Evolutionary conservation across 2,797 vertebrate species (phyloP), one percentile per base, ranked within the genome.

Genomic region (Podargus strigoides): DNA sequence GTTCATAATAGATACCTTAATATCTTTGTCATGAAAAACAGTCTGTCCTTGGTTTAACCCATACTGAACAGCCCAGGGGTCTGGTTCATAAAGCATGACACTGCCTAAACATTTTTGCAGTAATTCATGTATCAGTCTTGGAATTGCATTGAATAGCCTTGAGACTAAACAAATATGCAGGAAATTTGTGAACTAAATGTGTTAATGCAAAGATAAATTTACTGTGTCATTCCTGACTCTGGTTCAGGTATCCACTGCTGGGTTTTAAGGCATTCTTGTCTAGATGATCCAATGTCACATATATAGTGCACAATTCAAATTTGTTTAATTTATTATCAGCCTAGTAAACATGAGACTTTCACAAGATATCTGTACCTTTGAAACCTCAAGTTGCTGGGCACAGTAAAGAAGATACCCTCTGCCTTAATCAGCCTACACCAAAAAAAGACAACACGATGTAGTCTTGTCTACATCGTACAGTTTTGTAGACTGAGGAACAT

Each of bases 1-100:
- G 93, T 97, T 97, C 97, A 97, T 97, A 97, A 98, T 90, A 90
- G 94, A 97, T 97, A 97, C 93, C 86, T 97, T 97, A 96, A 97
- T 96, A 96, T 89, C 96, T 97, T 95, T 96, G 91, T 92, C 88
- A 92, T 97, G 97, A 96, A 97, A 97, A 98, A 96, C 70, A 95
- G 62, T 80, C 94, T 96, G 96, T 97, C 97, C 96, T 97, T 97
- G 96, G 89, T 97, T 94, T 97, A 97, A 97, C 96, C 97, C 97
- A 94, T 92, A 91, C 77, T 74, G 79, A 90, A 91, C 70, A 96
- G 72, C 77, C 87, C 55, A 93, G 81, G 68, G 78, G 49, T 63
- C 83, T 93, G 56, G 69, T 96, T 97, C 91, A 91, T 97, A 97
- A 97, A 97, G 77, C 60, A 97, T 67, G 69, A 84, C 70, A 80